Evolutionary conservation across 1,140 invertebrate species (phyloP).

Genomic region (Solen grandis): DNA sequence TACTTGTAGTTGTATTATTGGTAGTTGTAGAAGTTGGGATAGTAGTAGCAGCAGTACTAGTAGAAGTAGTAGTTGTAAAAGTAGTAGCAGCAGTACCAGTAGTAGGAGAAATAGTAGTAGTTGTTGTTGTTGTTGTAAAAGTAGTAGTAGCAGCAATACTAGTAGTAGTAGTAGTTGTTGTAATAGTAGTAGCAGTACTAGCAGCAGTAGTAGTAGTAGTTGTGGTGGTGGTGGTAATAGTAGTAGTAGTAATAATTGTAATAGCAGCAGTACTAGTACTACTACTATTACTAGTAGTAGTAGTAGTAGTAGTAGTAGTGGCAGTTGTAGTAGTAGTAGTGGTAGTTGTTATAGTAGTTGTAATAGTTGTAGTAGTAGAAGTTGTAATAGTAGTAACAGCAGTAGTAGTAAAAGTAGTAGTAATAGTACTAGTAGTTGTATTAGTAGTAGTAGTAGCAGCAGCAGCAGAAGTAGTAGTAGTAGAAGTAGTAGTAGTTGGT

Average conservation of each 20-base stretch:
- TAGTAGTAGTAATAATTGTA: slow-evolving; percentile 20
- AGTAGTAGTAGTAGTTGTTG: slow-evolving; percentile 40
- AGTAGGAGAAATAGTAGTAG: slow-evolving; percentile 53
- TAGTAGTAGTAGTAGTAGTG: slow-evolving; percentile 11
- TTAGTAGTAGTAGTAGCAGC: slow-evolving; percentile 28
- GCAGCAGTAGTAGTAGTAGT: slow-evolving; percentile 42
- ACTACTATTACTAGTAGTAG: slow-evolving; percentile 14
- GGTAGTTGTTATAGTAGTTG: slow-evolving; percentile 48
- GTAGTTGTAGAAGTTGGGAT: slow-evolving; percentile 47
- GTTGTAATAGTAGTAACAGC: slow-evolving; percentile 51
- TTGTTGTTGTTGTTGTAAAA: slow-evolving; percentile 36
- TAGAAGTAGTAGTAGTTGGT: slow-evolving; percentile 51
- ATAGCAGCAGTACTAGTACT: slow-evolving; percentile 28
- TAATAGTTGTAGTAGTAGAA: slow-evolving; percentile 38
- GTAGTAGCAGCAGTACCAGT: slow-evolving; percentile 52
- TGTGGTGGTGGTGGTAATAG: slow-evolving; percentile 25
- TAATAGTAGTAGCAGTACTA: slow-evolving; percentile 38
- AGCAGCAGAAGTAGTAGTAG: slow-evolving; percentile 20
- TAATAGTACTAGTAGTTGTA: slow-evolving; percentile 49
- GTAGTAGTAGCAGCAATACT: slow-evolving; percentile 29
- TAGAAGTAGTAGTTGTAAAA: slow-evolving; percentile 57
- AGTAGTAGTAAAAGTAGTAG: slow-evolving; percentile 51
- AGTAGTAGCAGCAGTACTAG: slow-evolving; percentile 43
- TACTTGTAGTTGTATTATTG: slow-evolving; percentile 51
- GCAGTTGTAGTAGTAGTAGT: slow-evolving; percentile 25